These are phyloP conservation scores for Leptinotarsa undecemlineata DNA, from an alignment of 1,140 invertebrate genomes.

Conservation along the genomic window DNA sequence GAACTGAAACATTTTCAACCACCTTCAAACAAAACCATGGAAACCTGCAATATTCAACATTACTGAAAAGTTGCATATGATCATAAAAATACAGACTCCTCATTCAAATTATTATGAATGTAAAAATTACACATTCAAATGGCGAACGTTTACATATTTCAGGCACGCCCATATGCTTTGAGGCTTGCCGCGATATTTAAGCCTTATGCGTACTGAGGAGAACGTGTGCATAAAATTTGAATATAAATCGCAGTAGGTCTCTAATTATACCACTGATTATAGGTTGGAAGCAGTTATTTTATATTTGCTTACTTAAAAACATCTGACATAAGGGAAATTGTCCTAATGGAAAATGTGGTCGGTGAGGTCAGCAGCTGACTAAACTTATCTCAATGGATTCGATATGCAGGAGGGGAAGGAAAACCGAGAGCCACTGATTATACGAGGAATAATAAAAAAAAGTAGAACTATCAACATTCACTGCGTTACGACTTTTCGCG, in stretches of 20 bases:
- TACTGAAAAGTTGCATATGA: neutral
- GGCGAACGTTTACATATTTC: constrained; percentile 10
- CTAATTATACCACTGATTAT: constrained; percentile 17
- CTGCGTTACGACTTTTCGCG: no score
- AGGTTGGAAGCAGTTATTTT: constrained; percentile 12
- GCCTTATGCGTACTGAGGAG: constrained; percentile 4
- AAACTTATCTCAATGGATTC: neutral
- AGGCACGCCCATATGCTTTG: constrained; percentile 21
- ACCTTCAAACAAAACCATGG: no score
- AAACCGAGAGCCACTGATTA: neutral
- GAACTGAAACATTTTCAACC: no score
- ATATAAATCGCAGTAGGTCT: constrained; percentile 16
- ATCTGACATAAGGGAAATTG: constrained; percentile 20
- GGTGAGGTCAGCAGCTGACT: constrained; percentile 14
- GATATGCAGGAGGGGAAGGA: neutral
- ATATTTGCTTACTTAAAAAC: constrained; percentile 14
- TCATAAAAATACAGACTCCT: neutral
- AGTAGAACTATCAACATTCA: no score
- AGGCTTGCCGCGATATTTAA: constrained; percentile 17
- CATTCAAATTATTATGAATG: constrained; percentile 8
- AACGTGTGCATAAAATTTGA: constrained; percentile 25
- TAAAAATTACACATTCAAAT: constrained; percentile 17
- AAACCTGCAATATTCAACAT: neutral
- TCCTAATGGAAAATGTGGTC: constrained; percentile 14
- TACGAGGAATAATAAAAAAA: no score